Percentiles rank a stretch among this genome's conserved stretches.
These are phyloP conservation scores for Phycodurus eques DNA, from an alignment of 2,113 vertebrate species.

Conservation along the genomic window DNA sequence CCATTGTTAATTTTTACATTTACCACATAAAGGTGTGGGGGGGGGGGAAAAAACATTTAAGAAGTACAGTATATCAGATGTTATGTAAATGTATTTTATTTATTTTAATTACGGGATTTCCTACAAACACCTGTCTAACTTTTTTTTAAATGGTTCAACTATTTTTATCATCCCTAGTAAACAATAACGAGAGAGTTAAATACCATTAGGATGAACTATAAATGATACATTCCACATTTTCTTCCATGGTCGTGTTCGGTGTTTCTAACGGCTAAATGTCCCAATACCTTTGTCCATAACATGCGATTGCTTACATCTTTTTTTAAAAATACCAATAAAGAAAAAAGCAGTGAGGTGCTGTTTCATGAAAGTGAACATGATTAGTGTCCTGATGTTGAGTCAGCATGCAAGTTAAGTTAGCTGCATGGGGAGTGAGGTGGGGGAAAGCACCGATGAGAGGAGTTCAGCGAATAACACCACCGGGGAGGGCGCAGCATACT, in stretches of 20 bases:
- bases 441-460: no score
- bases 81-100: no score
- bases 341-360: background rate
- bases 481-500: slow-evolving; percentile 66
- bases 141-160: background rate
- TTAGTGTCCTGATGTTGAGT: slow-evolving; percentile 15
- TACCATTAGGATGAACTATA: background rate
- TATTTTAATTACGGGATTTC: no score
- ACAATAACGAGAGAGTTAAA: background rate
- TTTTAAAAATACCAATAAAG: background rate
- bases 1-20: no score
- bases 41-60: no score
- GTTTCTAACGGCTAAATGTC: background rate
- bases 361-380: background rate
- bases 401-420: slow-evolving; percentile 54
- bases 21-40: no score
- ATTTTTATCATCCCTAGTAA: background rate
- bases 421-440: background rate
- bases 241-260: background rate
- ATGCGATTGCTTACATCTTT: background rate
- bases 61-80: no score
- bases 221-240: background rate
- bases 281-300: background rate
- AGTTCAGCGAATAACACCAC: background rate
- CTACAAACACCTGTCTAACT: no score